A percentile compares a stretch with the other conserved stretches of the same genome.
Conservation (phyloP, 2,888 invertebrate species). For the Acanthoscelides obtectus region DNA sequence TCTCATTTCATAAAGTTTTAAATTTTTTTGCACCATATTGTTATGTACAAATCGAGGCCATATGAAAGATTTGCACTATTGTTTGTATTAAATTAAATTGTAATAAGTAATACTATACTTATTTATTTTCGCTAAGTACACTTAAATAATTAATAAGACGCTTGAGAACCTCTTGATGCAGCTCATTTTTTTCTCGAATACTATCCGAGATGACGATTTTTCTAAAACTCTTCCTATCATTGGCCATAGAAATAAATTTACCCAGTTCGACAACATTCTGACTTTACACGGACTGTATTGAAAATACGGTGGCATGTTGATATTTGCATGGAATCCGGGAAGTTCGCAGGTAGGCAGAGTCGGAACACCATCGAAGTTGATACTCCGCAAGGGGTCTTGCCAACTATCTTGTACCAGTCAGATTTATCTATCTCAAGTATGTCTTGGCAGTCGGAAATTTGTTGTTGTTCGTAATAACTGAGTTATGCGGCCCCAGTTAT, state of each 20-base stretch:
- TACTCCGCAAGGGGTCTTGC: background rate
- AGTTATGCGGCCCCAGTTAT: background rate
- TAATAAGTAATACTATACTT: no score
- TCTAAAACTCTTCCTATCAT: no score
- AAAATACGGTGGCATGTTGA: constrained; percentile 13
- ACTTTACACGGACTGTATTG: constrained; percentile 11
- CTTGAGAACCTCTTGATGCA: no score
- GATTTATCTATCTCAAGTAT: background rate
- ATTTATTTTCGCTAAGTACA: no score
- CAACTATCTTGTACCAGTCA: background rate
- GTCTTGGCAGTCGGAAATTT: background rate
- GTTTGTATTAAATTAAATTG: no score
- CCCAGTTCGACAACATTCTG: background rate
- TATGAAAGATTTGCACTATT: no score
- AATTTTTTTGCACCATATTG: no score
- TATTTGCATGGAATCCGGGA: constrained; percentile 10
- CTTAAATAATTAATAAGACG: no score
- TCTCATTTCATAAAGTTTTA: no score
- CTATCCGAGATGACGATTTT: no score
- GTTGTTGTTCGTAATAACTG: background rate
- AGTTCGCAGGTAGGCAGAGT: constrained; percentile 4
- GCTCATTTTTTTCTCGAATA: no score
- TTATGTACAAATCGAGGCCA: no score
- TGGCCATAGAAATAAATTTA: background rate
- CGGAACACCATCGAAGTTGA: background rate